Conservation (phyloP, 2,797 vertebrate genomes). For the Alosa sapidissima region DNA sequence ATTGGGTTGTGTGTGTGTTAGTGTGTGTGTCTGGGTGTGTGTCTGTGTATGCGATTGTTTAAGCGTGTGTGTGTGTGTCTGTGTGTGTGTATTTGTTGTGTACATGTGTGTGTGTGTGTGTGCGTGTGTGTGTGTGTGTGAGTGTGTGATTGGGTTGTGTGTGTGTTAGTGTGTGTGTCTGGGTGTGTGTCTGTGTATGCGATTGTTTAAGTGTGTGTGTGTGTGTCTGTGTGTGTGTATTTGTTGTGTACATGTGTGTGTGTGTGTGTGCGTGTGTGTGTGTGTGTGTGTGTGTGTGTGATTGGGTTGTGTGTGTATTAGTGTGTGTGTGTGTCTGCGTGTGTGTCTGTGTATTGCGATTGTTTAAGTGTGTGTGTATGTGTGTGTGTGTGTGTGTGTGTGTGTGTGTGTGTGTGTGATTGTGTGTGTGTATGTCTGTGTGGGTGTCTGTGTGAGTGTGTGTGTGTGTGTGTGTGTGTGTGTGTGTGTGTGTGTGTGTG, state of each 20-base stretch:
- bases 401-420: neutral
- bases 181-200: neutral
- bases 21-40: neutral
- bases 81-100: neutral
- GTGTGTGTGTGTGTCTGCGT: neutral
- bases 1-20: neutral
- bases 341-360: neutral
- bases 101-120: neutral
- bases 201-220: neutral
- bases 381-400: neutral
- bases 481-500: neutral
- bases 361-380: neutral
- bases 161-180: neutral
- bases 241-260: neutral
- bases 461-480: neutral
- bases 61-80: neutral
- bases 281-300: neutral
- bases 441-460: neutral
- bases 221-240: neutral
- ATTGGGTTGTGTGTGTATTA: neutral
- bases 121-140: neutral
- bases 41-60: neutral
- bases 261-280: neutral
- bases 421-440: conserved; percentile 3
- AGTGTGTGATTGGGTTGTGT: neutral